Evolutionary conservation across 2,113 vertebrate genomes (phyloP).

Genomic region (Ictalurus punctatus): DNA sequence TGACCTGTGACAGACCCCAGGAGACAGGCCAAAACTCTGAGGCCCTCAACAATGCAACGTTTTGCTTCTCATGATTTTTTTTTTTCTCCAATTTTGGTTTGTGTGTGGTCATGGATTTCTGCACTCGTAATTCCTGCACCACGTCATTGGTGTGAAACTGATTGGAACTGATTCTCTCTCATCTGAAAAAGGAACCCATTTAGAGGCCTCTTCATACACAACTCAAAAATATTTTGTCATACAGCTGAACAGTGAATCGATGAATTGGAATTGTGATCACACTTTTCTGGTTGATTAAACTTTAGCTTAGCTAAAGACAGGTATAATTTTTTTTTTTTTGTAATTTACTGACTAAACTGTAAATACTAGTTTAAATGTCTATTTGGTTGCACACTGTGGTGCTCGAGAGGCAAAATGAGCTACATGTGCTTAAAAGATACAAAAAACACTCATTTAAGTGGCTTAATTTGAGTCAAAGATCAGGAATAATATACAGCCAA

Average conservation of each 20-base stretch:
- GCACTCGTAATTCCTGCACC: constrained; percentile 2
- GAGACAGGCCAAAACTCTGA: constrained; percentile 3
- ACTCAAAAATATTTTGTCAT: background rate
- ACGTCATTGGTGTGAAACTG: constrained; percentile 2
- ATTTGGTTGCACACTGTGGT: background rate
- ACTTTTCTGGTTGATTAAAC: background rate
- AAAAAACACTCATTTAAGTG: background rate
- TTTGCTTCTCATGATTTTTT: constrained; percentile 11
- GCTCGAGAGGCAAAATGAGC: background rate
- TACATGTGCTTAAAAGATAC: background rate
- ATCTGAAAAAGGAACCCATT: constrained; percentile 20
- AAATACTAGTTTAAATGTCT: background rate
- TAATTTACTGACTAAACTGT: background rate
- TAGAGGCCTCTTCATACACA: background rate
- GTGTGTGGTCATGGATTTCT: background rate
- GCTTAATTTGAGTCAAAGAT: background rate
- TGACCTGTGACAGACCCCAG: constrained; percentile 29
- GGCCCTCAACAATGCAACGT: background rate
- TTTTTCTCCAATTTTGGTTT: background rate
- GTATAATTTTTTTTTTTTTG: background rate
- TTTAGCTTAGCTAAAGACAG: background rate
- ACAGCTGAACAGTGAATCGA: background rate
- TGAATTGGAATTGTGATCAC: background rate
- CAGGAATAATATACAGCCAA: background rate
- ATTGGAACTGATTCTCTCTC: background rate